Base-by-base conservation (phyloP, 2,113 vertebrate species). In the Trematocara marginatum region DNA sequence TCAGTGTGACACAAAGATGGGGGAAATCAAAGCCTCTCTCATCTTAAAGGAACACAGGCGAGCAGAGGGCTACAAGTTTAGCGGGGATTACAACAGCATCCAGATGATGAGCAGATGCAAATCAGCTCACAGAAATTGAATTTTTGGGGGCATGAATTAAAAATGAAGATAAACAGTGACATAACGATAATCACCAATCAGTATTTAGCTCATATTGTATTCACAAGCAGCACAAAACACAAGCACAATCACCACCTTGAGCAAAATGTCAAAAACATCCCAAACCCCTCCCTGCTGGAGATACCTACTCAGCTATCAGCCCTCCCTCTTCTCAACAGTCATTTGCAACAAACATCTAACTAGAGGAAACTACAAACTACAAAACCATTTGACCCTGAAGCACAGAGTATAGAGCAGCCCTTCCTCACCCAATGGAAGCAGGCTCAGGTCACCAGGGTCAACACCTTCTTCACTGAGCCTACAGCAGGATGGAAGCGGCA, bases 1-100 rank as follows among this genome's bases (percentile, higher is more conserved):
- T 96, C 94, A 95, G 85, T 64, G 94, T 95, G 95, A 96, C 95
- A 95, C 87, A 90, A 94, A 96, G 94, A 95, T 94, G 92, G 92
- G 90, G 89, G 88, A 83, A 95, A 95, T 95, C 96, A 96, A 95
- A 96, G 94, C 88, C 91, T 79, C 89, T 95, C 94, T 95, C 90
- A 94, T 96, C 94, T 94, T 90, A 86, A 85, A 93, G 90, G 87
- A 88, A 89, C 87, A 89, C 86, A 89, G 81, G 76, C 83, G 66
- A 84, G 83, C 78, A 79, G 86, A 92, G 90, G 69, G 88, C 86
- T 91, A 82, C 76, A 84, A 89, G 87, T 93, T 94, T 91, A 88
- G 86, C 12, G 10, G 76, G 82, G 78, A 89, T 92, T 92, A 89
- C 52, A 85, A 74, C 6, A 16, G 84, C 79, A 54, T 56, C 61